Evolutionary conservation across 2,797 vertebrate species (phyloP), one percentile per base, ranked within the genome.

Genomic region (Coluber constrictor): DNA sequence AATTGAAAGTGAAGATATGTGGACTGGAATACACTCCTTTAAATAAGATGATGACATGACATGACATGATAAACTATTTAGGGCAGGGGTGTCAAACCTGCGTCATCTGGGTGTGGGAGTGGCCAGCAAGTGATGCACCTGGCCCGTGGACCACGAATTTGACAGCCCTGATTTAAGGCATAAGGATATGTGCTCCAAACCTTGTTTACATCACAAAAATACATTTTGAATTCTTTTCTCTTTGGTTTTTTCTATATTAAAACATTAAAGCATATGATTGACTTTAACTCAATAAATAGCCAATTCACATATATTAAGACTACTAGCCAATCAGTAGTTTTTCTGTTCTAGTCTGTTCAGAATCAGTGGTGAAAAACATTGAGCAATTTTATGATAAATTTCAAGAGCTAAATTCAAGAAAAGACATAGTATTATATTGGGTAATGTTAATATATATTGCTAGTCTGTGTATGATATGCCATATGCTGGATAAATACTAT

Each of bases 141-240:
- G 57, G 57, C 57, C 57, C 0, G 1, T 1, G 2, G 5, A 18
- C 5, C 0, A 5, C 5, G 18, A 59, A 5, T 59, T 59, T 59
- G 57, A 59, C 57, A 59, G 18, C 5, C 57, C 18, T 59, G 57
- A 66, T 61, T 66, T 66, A n/a, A 29, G 63, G 29, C 12, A 70
- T 70, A 70, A 70, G 11, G 13, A 79, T 79, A 43, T 43, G 8
- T 43, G 16, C 3, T 79, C 32, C 7, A 79, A 43, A 18, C 3
- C 32, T 79, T 43, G 8, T 43, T 79, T 43, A 43, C 70, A 43
- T 37, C 16, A 79, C 7, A 79, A 79, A 79, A 79, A 79, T 37
- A 43, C 70, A 79, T 43, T 43, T 18, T 79, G 7, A 18, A 47
- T 47, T 83, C 20, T 83, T 43, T 47, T 83, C 4, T 47, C 70